phyloP scores from a whole-genome alignment of 2,797 vertebrate genomes.

The Coracias cyanogaster region DNA sequence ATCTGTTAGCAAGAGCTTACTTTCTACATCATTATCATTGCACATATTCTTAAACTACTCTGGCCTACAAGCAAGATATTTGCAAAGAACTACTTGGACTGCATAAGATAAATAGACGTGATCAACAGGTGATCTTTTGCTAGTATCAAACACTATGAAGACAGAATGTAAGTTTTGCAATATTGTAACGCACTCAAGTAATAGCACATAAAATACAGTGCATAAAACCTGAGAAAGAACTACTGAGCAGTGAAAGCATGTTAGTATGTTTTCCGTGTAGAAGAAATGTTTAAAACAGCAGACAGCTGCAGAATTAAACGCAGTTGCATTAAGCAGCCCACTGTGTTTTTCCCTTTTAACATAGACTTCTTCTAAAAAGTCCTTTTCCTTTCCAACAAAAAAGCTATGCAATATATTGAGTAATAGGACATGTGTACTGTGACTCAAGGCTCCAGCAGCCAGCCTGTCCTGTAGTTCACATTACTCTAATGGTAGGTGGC shows the following conservation, averaged over 20 bases:
- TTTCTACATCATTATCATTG: too few species aligned
- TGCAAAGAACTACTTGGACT: background rate
- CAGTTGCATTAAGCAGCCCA: background rate
- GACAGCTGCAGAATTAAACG: background rate
- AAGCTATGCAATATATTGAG: background rate
- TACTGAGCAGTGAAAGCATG: background rate
- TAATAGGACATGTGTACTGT: background rate
- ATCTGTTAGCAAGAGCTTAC: too few species aligned
- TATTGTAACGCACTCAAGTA: background rate
- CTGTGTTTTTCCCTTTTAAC: background rate
- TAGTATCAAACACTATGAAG: background rate
- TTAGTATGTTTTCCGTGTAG: background rate
- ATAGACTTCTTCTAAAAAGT: background rate
- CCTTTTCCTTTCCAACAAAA: background rate
- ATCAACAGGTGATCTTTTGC: background rate
- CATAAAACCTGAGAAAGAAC: background rate
- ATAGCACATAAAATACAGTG: background rate
- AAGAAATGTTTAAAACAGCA: background rate
- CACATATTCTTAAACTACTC: too few species aligned
- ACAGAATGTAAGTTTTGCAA: background rate
- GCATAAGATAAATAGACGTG: background rate
- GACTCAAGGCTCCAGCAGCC: background rate
- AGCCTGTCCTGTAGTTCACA: background rate
- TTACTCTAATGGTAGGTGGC: background rate
- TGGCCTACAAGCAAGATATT: too few species aligned